Percentiles rank a stretch among this genome's conserved stretches.
These are phyloP conservation scores for Lipotes vexillifer DNA, from an alignment of 2,113 vertebrate genomes.

Conservation along the genomic window DNA sequence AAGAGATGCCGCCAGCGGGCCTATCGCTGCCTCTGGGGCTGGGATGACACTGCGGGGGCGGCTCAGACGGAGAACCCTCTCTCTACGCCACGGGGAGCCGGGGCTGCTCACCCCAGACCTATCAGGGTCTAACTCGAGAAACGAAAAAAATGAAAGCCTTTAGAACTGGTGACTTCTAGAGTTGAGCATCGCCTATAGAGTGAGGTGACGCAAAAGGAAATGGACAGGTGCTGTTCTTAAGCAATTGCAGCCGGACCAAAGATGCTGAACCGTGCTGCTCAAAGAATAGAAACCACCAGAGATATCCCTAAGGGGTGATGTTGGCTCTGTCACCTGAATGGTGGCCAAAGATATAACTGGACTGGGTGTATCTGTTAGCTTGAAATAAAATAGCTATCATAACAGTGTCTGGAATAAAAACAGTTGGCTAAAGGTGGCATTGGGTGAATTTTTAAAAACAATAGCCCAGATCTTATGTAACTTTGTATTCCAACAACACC, in stretches of 20 bases:
- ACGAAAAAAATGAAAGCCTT: not conserved
- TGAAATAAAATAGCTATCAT: not conserved
- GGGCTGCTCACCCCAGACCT: not conserved
- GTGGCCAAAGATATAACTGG: not conserved
- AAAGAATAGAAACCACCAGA: not conserved
- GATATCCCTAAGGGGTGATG: not conserved
- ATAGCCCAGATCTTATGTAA: not conserved
- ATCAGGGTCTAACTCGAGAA: not conserved
- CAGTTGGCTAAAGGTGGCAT: not conserved
- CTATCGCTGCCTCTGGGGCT: conserved; percentile 22
- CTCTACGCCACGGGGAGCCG: not conserved
- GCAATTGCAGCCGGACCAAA: not conserved
- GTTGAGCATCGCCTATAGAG: not conserved
- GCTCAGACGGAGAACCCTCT: conserved; percentile 19
- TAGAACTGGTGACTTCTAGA: not conserved
- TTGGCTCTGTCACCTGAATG: not conserved
- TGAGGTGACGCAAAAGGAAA: not conserved
- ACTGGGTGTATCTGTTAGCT: not conserved
- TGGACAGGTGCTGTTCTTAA: not conserved
- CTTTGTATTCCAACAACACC: not conserved
- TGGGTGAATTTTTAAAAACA: not conserved
- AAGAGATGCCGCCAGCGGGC: conserved; percentile 57
- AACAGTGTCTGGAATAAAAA: not conserved
- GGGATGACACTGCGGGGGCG: not conserved
- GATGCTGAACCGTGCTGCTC: not conserved